Evolutionary conservation across 2,888 invertebrate species (phyloP).

Genomic region (Diadegma fenestrale): DNA sequence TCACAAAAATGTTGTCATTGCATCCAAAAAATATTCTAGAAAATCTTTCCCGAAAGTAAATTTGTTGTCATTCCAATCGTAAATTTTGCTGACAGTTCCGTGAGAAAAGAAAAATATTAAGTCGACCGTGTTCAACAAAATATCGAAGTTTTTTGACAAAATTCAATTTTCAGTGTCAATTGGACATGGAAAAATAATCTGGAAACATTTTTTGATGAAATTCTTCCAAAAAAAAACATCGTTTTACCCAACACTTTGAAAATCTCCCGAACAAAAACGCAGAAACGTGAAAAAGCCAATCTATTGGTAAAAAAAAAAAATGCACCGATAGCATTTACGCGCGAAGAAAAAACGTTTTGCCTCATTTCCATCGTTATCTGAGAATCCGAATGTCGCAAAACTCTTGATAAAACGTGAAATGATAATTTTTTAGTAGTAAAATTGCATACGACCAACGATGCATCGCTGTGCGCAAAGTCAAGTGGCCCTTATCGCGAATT

Average conservation of each 20-base stretch:
- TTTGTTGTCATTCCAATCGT: no score
- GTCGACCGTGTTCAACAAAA: no score
- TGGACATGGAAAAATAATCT: no score
- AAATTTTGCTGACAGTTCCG: no score
- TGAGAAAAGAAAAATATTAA: no score
- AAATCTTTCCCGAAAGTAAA: no score
- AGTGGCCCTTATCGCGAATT: conserved; percentile 46
- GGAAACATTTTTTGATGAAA: background rate
- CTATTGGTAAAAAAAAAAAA: background rate
- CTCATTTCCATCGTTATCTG: background rate
- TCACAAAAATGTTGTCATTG: no score
- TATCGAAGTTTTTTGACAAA: no score
- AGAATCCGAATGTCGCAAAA: background rate
- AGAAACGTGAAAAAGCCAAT: no score
- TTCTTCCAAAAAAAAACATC: background rate
- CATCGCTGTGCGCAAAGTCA: background rate
- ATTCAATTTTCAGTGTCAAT: no score
- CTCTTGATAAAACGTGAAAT: background rate
- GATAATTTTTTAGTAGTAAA: background rate
- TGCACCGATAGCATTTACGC: background rate
- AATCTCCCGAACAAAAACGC: background rate
- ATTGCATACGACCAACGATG: background rate
- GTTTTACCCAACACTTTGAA: background rate
- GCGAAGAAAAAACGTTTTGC: background rate
- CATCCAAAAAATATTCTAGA: no score